Conservation (phyloP, 2,113 vertebrate species). For the Mobula birostris region DNA sequence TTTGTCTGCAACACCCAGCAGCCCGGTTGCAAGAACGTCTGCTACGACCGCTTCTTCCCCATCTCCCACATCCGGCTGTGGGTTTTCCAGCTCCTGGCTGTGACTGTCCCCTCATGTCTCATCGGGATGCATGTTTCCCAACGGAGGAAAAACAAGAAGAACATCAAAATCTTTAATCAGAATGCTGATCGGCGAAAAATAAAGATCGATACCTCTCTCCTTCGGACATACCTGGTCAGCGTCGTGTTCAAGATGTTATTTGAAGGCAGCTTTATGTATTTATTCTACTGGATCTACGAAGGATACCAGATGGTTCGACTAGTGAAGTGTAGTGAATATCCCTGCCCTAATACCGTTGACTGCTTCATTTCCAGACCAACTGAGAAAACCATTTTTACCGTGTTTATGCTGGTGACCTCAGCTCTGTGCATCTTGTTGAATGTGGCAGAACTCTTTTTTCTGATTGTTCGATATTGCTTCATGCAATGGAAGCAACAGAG, state of each 20-base stretch:
- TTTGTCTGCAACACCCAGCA: constrained; percentile 42
- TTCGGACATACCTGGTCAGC: constrained; percentile 63
- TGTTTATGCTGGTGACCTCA: constrained; percentile 67
- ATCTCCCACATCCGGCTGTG: constrained; percentile 59
- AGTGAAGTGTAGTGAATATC: constrained; percentile 61
- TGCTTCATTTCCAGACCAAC: constrained; percentile 74
- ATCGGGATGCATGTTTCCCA: constrained; percentile 45
- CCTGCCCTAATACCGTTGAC: constrained; percentile 68
- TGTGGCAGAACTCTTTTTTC: constrained; percentile 59
- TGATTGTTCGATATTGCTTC: constrained; percentile 43
- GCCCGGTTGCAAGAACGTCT: constrained; percentile 47
- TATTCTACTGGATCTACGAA: constrained; percentile 70
- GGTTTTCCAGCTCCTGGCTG: constrained; percentile 58
- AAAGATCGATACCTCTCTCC: constrained; percentile 59
- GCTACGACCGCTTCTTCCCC: constrained; percentile 59
- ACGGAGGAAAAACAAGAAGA: constrained; percentile 34
- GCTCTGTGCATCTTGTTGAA: constrained; percentile 62
- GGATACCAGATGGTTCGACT: constrained; percentile 66
- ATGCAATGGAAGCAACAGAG: background rate
- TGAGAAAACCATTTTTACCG: constrained; percentile 73
- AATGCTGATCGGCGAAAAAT: constrained; percentile 42
- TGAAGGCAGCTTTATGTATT: constrained; percentile 58
- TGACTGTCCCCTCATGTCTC: constrained; percentile 52
- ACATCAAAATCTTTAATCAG: background rate
- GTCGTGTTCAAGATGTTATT: constrained; percentile 63